Conservation (phyloP, 1,140 invertebrate genomes). For the Caligus rogercresseyi region DNA sequence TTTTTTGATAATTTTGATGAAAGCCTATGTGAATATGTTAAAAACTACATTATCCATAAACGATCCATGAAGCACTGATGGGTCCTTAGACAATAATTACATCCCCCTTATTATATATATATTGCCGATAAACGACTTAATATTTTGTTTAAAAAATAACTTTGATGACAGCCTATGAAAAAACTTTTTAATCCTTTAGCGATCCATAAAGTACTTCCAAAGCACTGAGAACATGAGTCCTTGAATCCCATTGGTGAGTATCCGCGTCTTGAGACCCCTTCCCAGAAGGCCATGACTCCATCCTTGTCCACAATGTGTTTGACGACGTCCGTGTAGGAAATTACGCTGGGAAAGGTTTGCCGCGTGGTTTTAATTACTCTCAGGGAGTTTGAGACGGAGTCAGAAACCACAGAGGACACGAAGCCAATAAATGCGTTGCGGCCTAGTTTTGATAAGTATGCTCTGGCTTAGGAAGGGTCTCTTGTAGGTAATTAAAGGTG, state of each 20-base stretch:
- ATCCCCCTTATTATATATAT: no score
- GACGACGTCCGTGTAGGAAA: slow-evolving; percentile 8
- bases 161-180: no score
- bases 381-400: slow-evolving; percentile 15
- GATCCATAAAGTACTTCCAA: slow-evolving; percentile 17
- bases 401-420: slow-evolving; percentile 9
- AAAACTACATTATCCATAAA: no score
- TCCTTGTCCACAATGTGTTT: slow-evolving; percentile 9
- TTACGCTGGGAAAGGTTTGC: slow-evolving; percentile 7
- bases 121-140: background rate
- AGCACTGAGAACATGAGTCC: slow-evolving; percentile 15
- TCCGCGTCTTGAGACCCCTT: slow-evolving; percentile 12
- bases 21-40: no score
- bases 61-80: no score
- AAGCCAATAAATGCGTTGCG: slow-evolving; percentile 18
- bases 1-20: no score
- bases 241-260: slow-evolving; percentile 8
- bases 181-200: background rate
- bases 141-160: background rate
- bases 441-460: slow-evolving; percentile 1
- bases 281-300: slow-evolving; percentile 15
- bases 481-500: slow-evolving; percentile 18
- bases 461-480: background rate
- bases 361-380: slow-evolving; percentile 17
- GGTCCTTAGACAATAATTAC: no score